Conservation (phyloP, 1,140 invertebrate genomes). For the Bicyclus anynana region DNA sequence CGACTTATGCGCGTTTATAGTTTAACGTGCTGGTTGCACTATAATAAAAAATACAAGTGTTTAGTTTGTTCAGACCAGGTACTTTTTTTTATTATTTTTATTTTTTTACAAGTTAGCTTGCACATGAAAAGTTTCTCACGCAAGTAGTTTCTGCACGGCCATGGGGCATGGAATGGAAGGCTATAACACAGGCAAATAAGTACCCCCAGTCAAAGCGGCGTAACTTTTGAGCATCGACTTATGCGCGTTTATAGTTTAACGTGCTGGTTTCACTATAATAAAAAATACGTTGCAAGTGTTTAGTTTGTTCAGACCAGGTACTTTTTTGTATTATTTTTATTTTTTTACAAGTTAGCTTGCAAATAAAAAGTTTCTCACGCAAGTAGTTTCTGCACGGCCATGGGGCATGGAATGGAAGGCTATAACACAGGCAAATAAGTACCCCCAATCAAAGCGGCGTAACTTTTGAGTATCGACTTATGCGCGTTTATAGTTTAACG, state of each 20-base stretch:
- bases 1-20: not conserved
- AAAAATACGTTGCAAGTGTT: not conserved
- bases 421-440: conserved; percentile 10
- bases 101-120: no score
- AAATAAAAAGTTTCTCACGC: conserved; percentile 42
- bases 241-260: not conserved
- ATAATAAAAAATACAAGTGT: not conserved
- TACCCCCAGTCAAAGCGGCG: not conserved
- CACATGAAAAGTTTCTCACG: conserved; percentile 42
- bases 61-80: not conserved
- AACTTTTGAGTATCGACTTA: conserved; percentile 1
- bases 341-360: no score
- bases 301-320: not conserved
- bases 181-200: conserved; percentile 9
- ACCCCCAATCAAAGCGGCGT: not conserved
- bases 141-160: conserved; percentile 29
- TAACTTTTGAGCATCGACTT: conserved; percentile 1
- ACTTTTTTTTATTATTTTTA: no score
- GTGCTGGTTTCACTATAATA: not conserved
- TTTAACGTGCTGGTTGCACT: not conserved
- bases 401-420: conserved; percentile 17
- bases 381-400: conserved; percentile 28
- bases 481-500: not conserved
- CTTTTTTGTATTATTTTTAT: no score
- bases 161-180: conserved; percentile 18